Evolutionary conservation across 2,113 vertebrate species (phyloP), one percentile per base, ranked within the genome.

Genomic region (Lepus americanus): DNA sequence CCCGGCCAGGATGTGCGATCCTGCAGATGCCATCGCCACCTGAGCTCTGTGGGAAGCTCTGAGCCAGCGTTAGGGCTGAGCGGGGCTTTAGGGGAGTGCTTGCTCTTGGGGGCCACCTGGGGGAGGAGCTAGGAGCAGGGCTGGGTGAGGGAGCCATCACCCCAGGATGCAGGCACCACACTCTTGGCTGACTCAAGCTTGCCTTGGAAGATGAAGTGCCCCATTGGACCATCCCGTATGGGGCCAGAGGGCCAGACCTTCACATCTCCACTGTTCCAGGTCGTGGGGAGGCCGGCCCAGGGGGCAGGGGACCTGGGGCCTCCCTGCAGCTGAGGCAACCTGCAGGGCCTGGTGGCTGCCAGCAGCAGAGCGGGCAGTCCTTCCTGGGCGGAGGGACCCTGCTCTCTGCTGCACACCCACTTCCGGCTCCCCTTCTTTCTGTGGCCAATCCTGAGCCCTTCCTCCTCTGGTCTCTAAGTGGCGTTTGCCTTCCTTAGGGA

Each of bases 1-100:
- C 39, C 39, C 39, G 89, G 77, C 78, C 19, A 27, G 36, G 49
- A 8, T 19, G 9, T 66, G 39, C 29, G 85, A 73, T 66, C 53
- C 19, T 8, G 53, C 79, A 84, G 55, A 9, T 13, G 36, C 51
- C 12, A 14, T 64, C 0, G 0, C 77, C 2, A 0, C 9, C 51
- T 69, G 61, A 63, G 31, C 51, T 70, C 63, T 44, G n/a, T 25
- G 36, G 27, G 53, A 64, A 29, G 39, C 39, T 22, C 0, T 9
- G 59, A 61, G 69, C 61, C 51, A 27, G 69, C 51, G 69, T 69
- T 7, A 16, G 10, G 13, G 61, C 67, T 67, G 1, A 19, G 63
- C 23, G 27, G 22, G 14, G 29, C 22, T 9, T 9, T 5, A 19
- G 59, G 77, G 17, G 22, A 31, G 6, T 44, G 7, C 7, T 44